Percentiles rank a stretch among this genome's conserved stretches.
Conservation (phyloP, 1,140 invertebrate species). For the Nilaparvata lugens region DNA sequence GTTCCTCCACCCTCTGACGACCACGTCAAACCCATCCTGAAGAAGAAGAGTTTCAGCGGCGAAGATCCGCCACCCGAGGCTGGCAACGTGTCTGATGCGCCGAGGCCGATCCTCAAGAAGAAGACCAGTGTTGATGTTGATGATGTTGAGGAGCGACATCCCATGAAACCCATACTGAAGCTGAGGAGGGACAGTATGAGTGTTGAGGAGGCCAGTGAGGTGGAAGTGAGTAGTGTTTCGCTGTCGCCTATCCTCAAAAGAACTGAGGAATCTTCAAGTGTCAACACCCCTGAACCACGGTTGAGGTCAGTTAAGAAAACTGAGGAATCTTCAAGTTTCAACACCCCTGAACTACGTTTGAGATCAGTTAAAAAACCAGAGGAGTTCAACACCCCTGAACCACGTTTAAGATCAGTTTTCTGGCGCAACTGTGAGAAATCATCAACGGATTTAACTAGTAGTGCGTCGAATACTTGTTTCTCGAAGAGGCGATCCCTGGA, state of each 20-base stretch:
- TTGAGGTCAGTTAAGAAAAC: too few species aligned
- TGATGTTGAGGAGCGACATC: slow-evolving; percentile 53
- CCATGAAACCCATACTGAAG: slow-evolving; percentile 72
- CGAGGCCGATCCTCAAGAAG: slow-evolving; percentile 73
- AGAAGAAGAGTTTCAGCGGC: slow-evolving; percentile 53
- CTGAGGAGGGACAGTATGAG: slow-evolving; percentile 26
- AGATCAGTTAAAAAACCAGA: too few species aligned
- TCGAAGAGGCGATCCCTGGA: slow-evolving; percentile 7
- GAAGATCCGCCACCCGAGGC: slow-evolving; percentile 37
- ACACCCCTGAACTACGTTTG: too few species aligned
- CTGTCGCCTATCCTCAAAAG: slow-evolving; percentile 16
- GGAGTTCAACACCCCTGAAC: not conserved
- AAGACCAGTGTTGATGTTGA: slow-evolving; percentile 71
- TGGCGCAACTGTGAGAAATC: too few species aligned
- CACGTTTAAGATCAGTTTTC: too few species aligned
- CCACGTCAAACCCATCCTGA: slow-evolving; percentile 65
- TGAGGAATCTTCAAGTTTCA: not conserved
- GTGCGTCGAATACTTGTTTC: too few species aligned
- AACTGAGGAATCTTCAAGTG: slow-evolving; percentile 4
- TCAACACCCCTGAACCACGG: too few species aligned
- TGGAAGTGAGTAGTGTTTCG: too few species aligned
- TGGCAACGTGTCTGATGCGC: slow-evolving; percentile 37
- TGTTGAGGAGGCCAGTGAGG: too few species aligned
- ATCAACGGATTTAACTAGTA: too few species aligned
- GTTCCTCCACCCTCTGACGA: slow-evolving; percentile 40